phyloP scores from a whole-genome alignment of 92 coral and sea anemone genomes.

The Pocillopora grandis region DNA sequence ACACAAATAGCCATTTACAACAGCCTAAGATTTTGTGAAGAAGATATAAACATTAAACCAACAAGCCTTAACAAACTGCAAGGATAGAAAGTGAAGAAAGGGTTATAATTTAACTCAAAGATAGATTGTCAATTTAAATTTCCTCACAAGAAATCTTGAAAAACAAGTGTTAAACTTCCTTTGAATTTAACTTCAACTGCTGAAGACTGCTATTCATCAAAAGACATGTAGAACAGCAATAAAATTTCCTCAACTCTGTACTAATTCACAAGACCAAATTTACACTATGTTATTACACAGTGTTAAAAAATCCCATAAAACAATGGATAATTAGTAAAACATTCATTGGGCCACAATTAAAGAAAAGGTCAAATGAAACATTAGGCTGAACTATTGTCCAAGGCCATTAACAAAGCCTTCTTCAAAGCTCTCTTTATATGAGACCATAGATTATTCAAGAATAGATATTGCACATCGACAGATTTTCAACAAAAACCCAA shows the following conservation, averaged over 20 bases:
- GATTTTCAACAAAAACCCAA: constrained; percentile 16
- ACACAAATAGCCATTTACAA: not conserved
- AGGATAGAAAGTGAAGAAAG: not conserved
- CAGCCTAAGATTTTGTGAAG: not conserved
- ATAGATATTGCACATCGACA: constrained; percentile 26
- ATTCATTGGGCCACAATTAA: constrained; percentile 27
- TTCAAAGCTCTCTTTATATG: constrained; percentile 21
- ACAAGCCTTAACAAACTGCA: not conserved
- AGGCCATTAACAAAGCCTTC: constrained; percentile 36
- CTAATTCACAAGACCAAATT: constrained; percentile 15
- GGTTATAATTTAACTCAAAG: not conserved
- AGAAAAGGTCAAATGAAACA: constrained; percentile 44
- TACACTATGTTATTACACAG: constrained; percentile 39
- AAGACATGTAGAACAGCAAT: not conserved
- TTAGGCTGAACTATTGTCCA: constrained; percentile 20
- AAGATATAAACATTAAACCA: not conserved
- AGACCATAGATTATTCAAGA: constrained; percentile 30
- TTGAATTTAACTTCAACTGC: not conserved
- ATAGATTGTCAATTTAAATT: not conserved
- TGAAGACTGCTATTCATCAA: not conserved
- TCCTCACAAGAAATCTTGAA: not conserved
- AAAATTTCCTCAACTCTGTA: not conserved
- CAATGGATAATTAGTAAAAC: constrained; percentile 45
- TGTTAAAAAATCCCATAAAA: constrained; percentile 42
- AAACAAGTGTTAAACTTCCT: not conserved